Evolutionary conservation across 2,797 vertebrate species (phyloP), one percentile per base, ranked within the genome.

Genomic region (Xerus rutilus): DNA sequence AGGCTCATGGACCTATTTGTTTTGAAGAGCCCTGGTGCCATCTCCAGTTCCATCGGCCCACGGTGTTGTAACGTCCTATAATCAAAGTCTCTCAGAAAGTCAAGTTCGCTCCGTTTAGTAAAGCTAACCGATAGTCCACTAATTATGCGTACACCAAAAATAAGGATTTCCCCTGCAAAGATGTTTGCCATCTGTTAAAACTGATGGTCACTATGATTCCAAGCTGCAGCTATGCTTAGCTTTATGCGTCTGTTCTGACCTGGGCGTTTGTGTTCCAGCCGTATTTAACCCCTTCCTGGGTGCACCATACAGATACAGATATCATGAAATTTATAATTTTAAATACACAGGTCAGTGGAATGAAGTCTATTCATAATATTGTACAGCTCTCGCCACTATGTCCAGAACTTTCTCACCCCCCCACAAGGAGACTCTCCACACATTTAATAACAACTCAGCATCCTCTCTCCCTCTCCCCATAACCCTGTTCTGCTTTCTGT

Each of bases 161-260:
- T 74, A 84, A 92, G 72, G 47, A 43, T 72, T n/a, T 43, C 69
- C 81, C 70, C 70, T 85, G 49, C 88, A 65, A 64, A 94, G 64
- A 86, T 15, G 67, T 90, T 93, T 93, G 73, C 93, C 94, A 74
- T 91, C 81, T 87, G 69, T 52, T 92, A 92, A 97, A 87, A 78
- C 65, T 70, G 89, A 78, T 93, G 84, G 76, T 77, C 86, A 76
- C 79, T 93, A 64, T 78, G 91, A 64, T 52, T 81, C 70, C 54
- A 96, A 77, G 89, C 62, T 67, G 64, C 45, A 49, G 32, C 73
- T 96, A 67, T 39, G 81, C 67, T 96, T 86, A 83, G 45, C 65
- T 95, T 95, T 95, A 83, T 4, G 70, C 35, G 94, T 86, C 30
- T 13, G 13, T 70, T 49, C 52, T 95, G 47, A 87, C 94, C 93